Evolutionary conservation across 2,888 invertebrate species (phyloP), one percentile per base, ranked within the genome.

Genomic region (Amiota mariae): DNA sequence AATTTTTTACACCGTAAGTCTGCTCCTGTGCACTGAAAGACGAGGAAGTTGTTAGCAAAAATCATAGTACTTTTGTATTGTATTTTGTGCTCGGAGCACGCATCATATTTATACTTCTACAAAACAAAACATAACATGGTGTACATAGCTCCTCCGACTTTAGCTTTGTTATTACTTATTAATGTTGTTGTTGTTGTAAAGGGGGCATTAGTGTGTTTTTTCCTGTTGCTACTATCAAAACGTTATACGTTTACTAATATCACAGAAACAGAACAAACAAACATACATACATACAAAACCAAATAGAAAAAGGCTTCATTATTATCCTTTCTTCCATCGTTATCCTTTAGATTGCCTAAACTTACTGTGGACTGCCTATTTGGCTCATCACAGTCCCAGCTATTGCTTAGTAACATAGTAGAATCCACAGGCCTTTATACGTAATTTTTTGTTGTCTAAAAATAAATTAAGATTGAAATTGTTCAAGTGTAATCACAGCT

Each of bases 401-500:
- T 46, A 59, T 74, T 72, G 59, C 71, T 15, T 63, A 64, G 75
- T 73, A 73, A 73, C 54, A 47, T 6, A 36, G 36, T 46, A 18
- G 54, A 68, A 47, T 13, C 13, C 46, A 68, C 24, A 68, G 54
- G 67, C 66, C 66, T 66, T 66, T 49, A 18, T 66, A 54, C n/a
- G n/a, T n/a, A n/a, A n/a, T n/a, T n/a, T 49, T 66, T 18, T 13
- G n/a, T 66, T 49, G 66, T 48, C 67, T 68, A 57, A 48, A 56
- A 10, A 15, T 18, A 71, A 59, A 76, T 73, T 76, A 71, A 75
- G 64, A 74, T 77, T 75, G 77, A 77, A 80, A 82, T 81, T 80
- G 74, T 36, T 36, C 4, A 6, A 36, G 36, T 6, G 36, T 36
- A 6, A 36, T 6, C 6, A 36, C 6, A 36, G 6, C 36, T 6